Evolutionary conservation across 37 sponge, comb jelly and placozoan genomes (phyloP).

Genomic region (Agelas oroides): DNA sequence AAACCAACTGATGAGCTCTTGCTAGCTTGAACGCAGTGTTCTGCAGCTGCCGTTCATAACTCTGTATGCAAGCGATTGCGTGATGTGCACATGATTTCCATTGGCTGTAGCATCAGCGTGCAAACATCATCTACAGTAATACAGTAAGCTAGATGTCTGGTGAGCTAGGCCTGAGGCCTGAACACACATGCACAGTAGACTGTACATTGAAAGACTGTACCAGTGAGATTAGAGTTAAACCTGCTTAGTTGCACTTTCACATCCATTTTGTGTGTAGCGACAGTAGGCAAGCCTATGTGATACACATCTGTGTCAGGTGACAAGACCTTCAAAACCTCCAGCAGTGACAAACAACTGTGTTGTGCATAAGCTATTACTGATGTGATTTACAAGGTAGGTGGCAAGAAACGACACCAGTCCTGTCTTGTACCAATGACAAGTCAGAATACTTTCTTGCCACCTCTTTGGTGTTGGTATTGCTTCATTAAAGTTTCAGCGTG

Average conservation of each 20-base stretch:
- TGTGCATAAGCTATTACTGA: background rate
- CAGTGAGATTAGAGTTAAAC: background rate
- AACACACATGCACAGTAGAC: no score
- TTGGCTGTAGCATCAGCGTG: no score
- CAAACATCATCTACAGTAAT: no score
- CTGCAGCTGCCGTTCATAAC: no score
- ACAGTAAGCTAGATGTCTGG: no score
- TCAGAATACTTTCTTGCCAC: conserved; percentile 21
- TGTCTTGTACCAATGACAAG: conserved; percentile 18
- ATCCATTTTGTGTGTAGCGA: background rate
- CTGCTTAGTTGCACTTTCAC: conserved; percentile 11
- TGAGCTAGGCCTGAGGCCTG: no score
- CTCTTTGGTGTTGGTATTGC: background rate
- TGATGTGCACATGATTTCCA: no score
- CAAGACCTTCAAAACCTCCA: conserved; percentile 10
- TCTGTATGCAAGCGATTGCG: no score
- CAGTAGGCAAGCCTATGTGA: background rate
- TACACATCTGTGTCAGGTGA: conserved; percentile 28
- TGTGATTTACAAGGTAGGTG: background rate
- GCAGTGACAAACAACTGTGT: background rate
- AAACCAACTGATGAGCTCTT: no score
- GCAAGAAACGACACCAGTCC: background rate
- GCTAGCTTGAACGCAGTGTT: no score
- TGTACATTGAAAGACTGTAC: no score
- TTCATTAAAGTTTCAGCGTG: background rate